A percentile compares a stretch with the other conserved stretches of the same genome.
phyloP scores from a whole-genome alignment of 2,888 invertebrate genomes.

The Hymenopus coronatus region DNA sequence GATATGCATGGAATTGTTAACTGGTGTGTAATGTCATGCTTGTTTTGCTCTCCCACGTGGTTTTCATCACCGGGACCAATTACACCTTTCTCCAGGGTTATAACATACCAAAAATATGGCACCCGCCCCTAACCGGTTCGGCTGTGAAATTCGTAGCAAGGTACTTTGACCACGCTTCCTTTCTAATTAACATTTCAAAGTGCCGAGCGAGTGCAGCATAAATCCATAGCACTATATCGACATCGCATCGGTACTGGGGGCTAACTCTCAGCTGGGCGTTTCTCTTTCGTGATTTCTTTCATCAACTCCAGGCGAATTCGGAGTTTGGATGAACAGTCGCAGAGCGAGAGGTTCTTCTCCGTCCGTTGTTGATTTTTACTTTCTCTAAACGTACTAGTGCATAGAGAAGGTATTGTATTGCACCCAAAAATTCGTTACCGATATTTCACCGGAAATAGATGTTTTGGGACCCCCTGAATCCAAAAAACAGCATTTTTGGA shows the following conservation, averaged over 20 bases:
- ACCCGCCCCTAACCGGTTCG: neutral
- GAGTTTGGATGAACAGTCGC: neutral
- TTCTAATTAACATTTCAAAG: constrained; percentile 12
- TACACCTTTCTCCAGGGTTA: neutral
- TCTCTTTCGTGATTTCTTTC: neutral
- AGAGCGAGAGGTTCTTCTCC: neutral
- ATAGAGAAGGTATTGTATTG: no score
- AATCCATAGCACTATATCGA: neutral
- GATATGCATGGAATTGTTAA: no score
- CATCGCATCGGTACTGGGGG: neutral
- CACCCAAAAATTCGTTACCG: no score
- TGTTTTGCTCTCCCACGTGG: no score
- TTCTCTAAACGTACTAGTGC: no score
- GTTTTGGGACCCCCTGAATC: no score
- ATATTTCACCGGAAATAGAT: no score
- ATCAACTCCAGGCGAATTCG: neutral
- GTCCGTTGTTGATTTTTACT: no score
- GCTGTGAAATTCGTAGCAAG: neutral
- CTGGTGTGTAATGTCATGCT: no score
- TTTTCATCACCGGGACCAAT: neutral
- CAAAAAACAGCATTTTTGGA: no score
- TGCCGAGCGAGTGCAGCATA: neutral
- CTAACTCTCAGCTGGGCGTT: neutral
- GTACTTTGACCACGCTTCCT: constrained; percentile 1
- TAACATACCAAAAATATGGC: neutral